Evolutionary conservation across 2,113 vertebrate species (phyloP).

Genomic region (Oncorhynchus gorbuscha): DNA sequence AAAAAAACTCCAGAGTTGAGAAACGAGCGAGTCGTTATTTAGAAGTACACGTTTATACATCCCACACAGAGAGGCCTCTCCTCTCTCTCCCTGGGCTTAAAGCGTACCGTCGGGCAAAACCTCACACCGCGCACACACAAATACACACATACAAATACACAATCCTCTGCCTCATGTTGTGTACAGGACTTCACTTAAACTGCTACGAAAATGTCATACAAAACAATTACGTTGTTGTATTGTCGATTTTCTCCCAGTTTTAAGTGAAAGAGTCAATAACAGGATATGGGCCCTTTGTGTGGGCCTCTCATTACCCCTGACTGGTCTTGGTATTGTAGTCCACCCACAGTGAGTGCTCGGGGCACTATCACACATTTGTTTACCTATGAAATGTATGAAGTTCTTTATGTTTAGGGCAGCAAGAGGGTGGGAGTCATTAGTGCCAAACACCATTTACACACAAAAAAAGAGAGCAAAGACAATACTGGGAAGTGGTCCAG

Average conservation of each 20-base stretch:
- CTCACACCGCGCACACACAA: not conserved
- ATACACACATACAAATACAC: not conserved
- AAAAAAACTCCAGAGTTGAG: not conserved
- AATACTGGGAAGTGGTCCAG: constrained; percentile 41
- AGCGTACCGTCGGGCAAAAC: too few relatives aligned
- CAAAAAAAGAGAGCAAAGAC: not conserved
- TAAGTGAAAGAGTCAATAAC: not conserved
- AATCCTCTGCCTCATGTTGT: not conserved
- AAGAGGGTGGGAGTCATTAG: constrained; percentile 11
- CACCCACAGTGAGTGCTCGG: not conserved
- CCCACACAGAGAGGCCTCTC: not conserved
- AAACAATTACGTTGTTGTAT: not conserved
- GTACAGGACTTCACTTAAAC: not conserved
- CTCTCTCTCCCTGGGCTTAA: not conserved
- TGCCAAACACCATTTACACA: constrained; percentile 24
- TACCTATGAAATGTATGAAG: constrained; percentile 23
- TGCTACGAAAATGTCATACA: not conserved
- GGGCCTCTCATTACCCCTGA: not conserved
- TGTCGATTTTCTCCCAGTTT: too few relatives aligned
- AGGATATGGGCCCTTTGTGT: not conserved
- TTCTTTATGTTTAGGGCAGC: constrained; percentile 10
- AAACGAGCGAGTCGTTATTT: constrained; percentile 5
- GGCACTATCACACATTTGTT: not conserved
- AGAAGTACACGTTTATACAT: constrained; percentile 14
- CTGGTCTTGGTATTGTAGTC: not conserved